phyloP scores from a whole-genome alignment of 53 echinoderm and acorn worm species.

The Luidia sarsii region DNA sequence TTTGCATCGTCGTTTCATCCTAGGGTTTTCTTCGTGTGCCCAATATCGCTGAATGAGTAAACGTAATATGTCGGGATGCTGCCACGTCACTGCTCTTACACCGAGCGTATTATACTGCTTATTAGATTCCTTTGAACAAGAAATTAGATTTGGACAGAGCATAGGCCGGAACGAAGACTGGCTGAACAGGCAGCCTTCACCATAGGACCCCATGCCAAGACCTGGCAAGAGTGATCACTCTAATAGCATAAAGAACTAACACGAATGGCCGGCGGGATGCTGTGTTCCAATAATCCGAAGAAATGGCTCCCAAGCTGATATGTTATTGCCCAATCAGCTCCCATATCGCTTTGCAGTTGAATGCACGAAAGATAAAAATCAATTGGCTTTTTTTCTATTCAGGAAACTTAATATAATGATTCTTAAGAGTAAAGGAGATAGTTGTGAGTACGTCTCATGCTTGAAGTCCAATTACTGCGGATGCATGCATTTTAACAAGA shows the following conservation, averaged over 20 bases:
- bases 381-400: not conserved
- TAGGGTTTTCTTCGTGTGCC: not conserved
- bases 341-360: conserved; percentile 11
- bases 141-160: conserved; percentile 43
- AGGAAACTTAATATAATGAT: no score
- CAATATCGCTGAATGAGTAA: conserved; percentile 18
- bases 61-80: conserved; percentile 12
- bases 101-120: conserved; percentile 42
- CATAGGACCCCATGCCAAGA: not conserved
- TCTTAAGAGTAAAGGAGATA: no score
- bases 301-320: not conserved
- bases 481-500: no score
- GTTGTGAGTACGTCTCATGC: no score
- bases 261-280: conserved; percentile 34
- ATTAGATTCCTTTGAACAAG: conserved; percentile 45
- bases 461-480: no score
- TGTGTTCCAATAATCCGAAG: conserved; percentile 19
- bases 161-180: not conserved
- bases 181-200: not conserved
- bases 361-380: conserved; percentile 8
- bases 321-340: conserved; percentile 8
- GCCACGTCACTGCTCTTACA: conserved; percentile 4
- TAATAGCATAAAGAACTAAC: conserved; percentile 40
- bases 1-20: no score
- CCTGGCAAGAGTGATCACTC: not conserved